Base-by-base conservation (phyloP, 2,888 invertebrate species). In the Trissolcus brochymenae region DNA sequence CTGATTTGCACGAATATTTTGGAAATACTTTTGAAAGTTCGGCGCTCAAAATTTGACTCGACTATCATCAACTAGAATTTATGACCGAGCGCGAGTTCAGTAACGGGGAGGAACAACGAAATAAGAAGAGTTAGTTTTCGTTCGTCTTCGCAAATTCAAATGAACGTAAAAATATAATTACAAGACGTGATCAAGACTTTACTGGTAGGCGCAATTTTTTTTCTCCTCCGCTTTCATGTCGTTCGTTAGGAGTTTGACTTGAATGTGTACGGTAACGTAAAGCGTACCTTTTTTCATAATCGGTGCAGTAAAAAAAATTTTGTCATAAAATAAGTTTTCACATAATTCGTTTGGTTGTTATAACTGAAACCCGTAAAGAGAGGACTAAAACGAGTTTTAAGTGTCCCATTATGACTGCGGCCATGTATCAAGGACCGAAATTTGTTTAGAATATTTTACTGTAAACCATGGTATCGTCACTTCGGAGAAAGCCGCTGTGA, bases 351-450 rank as follows among this genome's bases (percentile, higher is more conserved):
- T n/a, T 46, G 46, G 46, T 46, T 16, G 46, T 46, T 46, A 16
- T 46, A 14, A 19, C 19, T 14, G 19, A 51, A 51, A 51, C 13
- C 16, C 17, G 51, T 51, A 13, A 51, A 17, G 17, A 51, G 9
- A 4, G 16, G 16, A 51, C 17, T 51, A 17, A 19, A 51, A 11
- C 19, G 51, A 13, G 19, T 67, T 40, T 76, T 70, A 60, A 78
- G 62, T 73, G 68, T 68, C 64, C 53, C 60, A 68, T 81, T 72
- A 60, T 59, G 73, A 54, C 43, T n/a, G 21, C 46, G 19, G 35
- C 40, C 41, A n/a, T 17, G 56, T 11, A 13, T 43, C 46, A 46
- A 16, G 1, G 51, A n/a, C 14, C 9, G 51, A 51, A 51, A 17
- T 6, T 16, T 17, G 4, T 40, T 53, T 50, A 29, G 19, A 51